A percentile compares a stretch with the other conserved stretches of the same genome.
Conservation (phyloP, 2,888 invertebrate genomes). For the Ctenicera cuprea region DNA sequence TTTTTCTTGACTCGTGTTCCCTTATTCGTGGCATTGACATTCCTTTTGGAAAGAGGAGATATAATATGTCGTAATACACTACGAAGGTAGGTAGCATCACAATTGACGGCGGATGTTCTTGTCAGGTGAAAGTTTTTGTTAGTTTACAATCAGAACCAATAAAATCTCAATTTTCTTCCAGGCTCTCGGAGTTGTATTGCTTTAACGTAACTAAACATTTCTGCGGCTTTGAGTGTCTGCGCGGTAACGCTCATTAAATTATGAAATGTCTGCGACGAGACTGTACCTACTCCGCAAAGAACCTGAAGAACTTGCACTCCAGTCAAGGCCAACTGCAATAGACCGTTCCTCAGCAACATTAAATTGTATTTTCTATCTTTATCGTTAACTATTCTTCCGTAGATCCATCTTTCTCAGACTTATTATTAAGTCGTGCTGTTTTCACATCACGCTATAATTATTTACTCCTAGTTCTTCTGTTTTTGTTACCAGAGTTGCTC, state of each 20-base stretch:
- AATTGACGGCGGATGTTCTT: slow-evolving; percentile 1
- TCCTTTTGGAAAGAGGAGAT: slow-evolving; percentile 2
- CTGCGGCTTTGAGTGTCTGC: neutral
- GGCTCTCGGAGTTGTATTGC: neutral
- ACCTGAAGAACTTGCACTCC: slow-evolving; percentile 57
- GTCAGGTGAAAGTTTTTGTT: slow-evolving; percentile 11
- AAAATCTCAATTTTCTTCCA: neutral
- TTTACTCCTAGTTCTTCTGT: slow-evolving; percentile 33
- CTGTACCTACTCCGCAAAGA: slow-evolving; percentile 49
- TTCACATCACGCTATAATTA: slow-evolving; percentile 34
- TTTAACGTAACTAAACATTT: no score
- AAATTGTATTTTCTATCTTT: slow-evolving; percentile 40
- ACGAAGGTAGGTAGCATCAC: neutral
- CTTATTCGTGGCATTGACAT: slow-evolving; percentile 12
- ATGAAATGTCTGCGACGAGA: slow-evolving; percentile 43
- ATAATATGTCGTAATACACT: neutral
- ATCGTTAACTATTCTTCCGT: slow-evolving; percentile 41
- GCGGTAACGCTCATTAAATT: slow-evolving; percentile 36
- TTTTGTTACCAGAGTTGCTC: slow-evolving; percentile 33
- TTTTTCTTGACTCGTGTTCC: neutral
- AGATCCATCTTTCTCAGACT: slow-evolving; percentile 27
- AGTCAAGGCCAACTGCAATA: slow-evolving; percentile 57
- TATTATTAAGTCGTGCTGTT: slow-evolving; percentile 18
- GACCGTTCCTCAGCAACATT: slow-evolving; percentile 54
- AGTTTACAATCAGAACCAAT: neutral